Percentiles rank a stretch among this genome's conserved stretches.
Evolutionary conservation across 1,140 invertebrate species (phyloP).

Genomic region (Plectrocnemia conspersa): DNA sequence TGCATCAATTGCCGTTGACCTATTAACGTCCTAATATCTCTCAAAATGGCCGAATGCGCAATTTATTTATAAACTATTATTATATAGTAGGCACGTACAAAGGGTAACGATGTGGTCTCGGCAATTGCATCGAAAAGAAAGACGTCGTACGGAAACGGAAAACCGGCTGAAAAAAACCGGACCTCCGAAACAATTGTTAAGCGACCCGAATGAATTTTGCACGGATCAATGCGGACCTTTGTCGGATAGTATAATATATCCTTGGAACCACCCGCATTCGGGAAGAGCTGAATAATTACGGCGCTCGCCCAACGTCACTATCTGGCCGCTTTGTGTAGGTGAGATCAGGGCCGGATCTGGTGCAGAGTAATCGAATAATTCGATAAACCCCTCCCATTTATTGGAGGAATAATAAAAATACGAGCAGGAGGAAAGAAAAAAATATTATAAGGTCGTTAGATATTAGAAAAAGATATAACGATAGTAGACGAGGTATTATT

Average conservation of each 20-base stretch:
- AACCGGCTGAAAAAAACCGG: background rate
- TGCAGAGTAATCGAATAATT: slow-evolving; percentile 13
- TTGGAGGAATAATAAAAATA: too few species aligned
- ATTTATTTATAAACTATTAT: too few species aligned
- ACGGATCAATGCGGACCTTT: slow-evolving; percentile 32
- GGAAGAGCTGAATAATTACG: slow-evolving; percentile 33
- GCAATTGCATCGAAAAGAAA: too few species aligned
- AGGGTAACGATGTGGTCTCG: too few species aligned
- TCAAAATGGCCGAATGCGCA: background rate
- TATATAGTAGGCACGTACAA: too few species aligned
- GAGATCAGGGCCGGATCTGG: slow-evolving; percentile 10
- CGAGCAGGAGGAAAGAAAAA: too few species aligned
- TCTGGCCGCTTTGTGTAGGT: slow-evolving; percentile 1
- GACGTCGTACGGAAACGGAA: background rate
- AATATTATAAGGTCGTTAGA: too few species aligned
- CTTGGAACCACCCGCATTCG: slow-evolving; percentile 26
- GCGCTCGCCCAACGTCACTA: too few species aligned
- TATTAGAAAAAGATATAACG: too few species aligned
- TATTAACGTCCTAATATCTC: slow-evolving; percentile 7
- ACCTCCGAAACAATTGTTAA: slow-evolving; percentile 22
- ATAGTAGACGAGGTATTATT: too few species aligned
- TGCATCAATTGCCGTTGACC: too few species aligned
- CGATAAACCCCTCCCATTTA: background rate
- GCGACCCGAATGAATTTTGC: slow-evolving; percentile 29
- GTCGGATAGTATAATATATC: slow-evolving; percentile 11